Percentiles rank a stretch among this genome's conserved stretches.
These are phyloP conservation scores for Falco rusticolus DNA, from an alignment of 2,797 vertebrate species.

Conservation along the genomic window DNA sequence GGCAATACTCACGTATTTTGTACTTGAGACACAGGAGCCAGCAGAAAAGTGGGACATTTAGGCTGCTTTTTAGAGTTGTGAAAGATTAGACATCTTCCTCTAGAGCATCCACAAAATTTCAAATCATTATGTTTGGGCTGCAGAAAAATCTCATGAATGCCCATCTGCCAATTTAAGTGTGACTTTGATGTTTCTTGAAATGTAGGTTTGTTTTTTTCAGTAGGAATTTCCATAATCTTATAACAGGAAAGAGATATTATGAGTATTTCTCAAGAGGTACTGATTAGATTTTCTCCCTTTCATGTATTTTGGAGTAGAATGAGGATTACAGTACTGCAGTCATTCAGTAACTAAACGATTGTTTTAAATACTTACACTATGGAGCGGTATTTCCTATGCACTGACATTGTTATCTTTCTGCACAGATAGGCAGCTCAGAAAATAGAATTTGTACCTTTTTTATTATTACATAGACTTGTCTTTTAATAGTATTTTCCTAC, in stretches of 20 bases:
- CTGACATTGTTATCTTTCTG: neutral
- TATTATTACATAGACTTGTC: neutral
- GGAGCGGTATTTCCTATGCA: neutral
- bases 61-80: neutral
- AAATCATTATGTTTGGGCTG: neutral
- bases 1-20: neutral
- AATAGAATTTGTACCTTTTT: neutral
- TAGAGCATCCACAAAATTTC: neutral
- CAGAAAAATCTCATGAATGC: neutral
- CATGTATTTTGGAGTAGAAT: neutral
- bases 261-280: neutral
- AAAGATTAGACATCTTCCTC: neutral
- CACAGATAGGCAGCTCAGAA: neutral
- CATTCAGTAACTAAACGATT: neutral
- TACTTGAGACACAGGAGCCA: neutral
- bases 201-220: neutral
- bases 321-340: neutral
- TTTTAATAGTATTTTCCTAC: neutral
- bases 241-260: neutral
- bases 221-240: neutral
- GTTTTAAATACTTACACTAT: neutral
- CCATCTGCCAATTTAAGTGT: neutral
- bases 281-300: neutral
- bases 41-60: neutral
- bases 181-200: neutral